Evolutionary conservation across 2,113 vertebrate species (phyloP).

Genomic region (Rhegmatorhina hoffmannsi): DNA sequence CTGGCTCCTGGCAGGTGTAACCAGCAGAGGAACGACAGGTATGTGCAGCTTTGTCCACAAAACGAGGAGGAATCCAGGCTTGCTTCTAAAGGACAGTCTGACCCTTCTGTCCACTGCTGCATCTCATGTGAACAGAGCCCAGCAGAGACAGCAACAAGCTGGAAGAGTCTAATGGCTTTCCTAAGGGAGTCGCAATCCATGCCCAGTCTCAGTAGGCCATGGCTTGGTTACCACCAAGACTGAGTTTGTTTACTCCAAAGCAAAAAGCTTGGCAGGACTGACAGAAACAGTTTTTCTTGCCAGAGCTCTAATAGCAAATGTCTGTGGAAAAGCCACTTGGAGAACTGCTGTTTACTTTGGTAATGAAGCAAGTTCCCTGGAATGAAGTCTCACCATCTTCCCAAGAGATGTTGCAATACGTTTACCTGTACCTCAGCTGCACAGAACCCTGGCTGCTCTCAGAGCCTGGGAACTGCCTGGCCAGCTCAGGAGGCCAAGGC

Average conservation of each 20-base stretch:
- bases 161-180: neutral
- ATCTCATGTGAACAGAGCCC: neutral
- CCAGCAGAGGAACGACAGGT: constrained; percentile 3
- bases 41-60: constrained; percentile 1
- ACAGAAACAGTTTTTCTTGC: constrained; percentile 42
- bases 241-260: constrained; percentile 56
- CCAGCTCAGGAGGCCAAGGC: neutral
- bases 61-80: neutral
- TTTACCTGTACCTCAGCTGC: neutral
- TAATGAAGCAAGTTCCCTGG: constrained; percentile 30
- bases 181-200: neutral
- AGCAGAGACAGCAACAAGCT: rapidly evolving
- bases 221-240: neutral
- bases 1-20: constrained; percentile 16
- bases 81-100: neutral
- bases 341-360: constrained; percentile 38
- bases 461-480: neutral
- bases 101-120: neutral
- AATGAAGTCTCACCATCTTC: constrained; percentile 43
- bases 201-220: neutral
- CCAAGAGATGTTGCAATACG: constrained; percentile 18
- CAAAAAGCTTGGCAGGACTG: constrained; percentile 25
- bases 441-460: neutral
- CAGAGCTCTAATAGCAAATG: constrained; percentile 10
- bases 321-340: constrained; percentile 20